Conservation (phyloP, 2,888 invertebrate genomes). For the Hyppa rectilinea region DNA sequence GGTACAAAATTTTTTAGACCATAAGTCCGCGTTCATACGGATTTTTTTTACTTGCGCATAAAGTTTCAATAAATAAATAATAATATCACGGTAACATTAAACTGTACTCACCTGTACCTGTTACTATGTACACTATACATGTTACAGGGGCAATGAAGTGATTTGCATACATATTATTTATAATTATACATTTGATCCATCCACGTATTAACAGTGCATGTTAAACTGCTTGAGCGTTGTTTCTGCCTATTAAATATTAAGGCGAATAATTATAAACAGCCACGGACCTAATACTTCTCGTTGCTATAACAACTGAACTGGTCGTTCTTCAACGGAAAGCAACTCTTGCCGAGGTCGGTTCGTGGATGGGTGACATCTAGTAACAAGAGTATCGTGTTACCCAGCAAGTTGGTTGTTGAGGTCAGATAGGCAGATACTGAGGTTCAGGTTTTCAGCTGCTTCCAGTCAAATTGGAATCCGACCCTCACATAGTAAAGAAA, state of each 20-base stretch:
- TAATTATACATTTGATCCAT: slow-evolving; percentile 67
- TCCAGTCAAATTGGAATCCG: neutral
- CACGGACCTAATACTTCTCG: slow-evolving; percentile 18
- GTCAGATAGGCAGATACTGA: no score
- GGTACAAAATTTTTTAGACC: no score
- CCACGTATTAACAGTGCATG: slow-evolving; percentile 57
- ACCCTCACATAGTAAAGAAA: neutral
- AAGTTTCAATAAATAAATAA: no score
- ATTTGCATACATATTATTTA: slow-evolving; percentile 83
- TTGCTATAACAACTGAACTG: no score
- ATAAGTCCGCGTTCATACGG: no score
- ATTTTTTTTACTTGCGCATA: no score
- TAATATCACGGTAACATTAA: neutral
- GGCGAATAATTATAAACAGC: slow-evolving; percentile 26
- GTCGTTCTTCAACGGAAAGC: no score
- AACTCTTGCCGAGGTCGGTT: no score
- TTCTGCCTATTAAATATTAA: slow-evolving; percentile 50
- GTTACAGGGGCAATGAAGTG: slow-evolving; percentile 77
- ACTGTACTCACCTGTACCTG: slow-evolving; percentile 68
- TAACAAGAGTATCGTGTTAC: no score
- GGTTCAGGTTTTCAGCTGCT: no score
- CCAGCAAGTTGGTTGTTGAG: no score
- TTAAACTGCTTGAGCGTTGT: slow-evolving; percentile 35
- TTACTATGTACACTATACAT: slow-evolving; percentile 70
- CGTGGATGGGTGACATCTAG: no score